Base-by-base conservation (phyloP, 2,113 vertebrate species). In the Anoura caudifer region DNA sequence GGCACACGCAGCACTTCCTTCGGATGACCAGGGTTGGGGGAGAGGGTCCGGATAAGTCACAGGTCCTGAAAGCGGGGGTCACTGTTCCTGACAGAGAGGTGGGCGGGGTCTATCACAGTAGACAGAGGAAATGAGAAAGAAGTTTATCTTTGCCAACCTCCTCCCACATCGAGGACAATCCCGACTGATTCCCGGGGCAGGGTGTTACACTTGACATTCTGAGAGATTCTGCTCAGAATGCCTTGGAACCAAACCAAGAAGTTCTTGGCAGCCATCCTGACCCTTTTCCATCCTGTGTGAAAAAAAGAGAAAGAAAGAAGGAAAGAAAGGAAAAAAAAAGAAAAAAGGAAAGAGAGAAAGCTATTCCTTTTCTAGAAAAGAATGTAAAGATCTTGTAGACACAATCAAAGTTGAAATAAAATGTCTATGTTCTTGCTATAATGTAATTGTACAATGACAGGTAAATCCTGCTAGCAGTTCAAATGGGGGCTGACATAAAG, bases 241-340 rank as follows among this genome's bases (percentile, higher is more conserved):
- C 83, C 80, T 47, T 97, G 95, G 90, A 96, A 96, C 10, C 50
- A 87, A 95, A 93, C 87, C 96, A 95, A 90, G 95, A 70, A 45
- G 56, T 85, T 95, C 79, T 95, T 97, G 97, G 94, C 94, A 85
- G 65, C 28, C 5, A 0, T 84, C 52, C 83, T 87, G 67, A 87
- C 70, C 82, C 36, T 20, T 76, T 86, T 47, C 38, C 38, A 56
- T 11, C 52, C 54, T 72, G n/a, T 17, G 52, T 38, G 52, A 61
- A 90, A 61, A 33, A 33, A 43, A 87, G 15, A 19, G 19, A 8
- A 16, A 26, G 38, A 69, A 15, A 26, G 10, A 73, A 45, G 4
- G 14, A 75, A 47, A 31, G 72, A 28, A 63, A 9, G 9, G 43
- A 45, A 26, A 26, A 63, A 5, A 17, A 17, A 65, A 31, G 26